A percentile compares a stretch with the other conserved stretches of the same genome.
Conservation (phyloP, 2,113 vertebrate genomes). For the Apteryx mantelli region DNA sequence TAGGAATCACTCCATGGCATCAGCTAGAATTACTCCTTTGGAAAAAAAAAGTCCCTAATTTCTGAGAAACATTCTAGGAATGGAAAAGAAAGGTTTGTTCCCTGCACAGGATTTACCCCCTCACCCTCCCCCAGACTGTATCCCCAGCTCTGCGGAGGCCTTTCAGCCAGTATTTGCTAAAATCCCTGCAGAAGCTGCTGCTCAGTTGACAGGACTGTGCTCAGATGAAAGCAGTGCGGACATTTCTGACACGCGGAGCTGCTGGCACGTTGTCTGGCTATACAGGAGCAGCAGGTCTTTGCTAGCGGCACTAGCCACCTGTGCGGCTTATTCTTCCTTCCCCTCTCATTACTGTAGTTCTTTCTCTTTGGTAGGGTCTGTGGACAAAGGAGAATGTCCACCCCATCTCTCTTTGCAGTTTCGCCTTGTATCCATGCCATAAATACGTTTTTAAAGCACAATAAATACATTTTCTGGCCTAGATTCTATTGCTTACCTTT, state of each 20-base stretch:
- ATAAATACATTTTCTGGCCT: background rate
- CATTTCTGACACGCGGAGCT: background rate
- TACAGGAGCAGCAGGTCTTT: background rate
- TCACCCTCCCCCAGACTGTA: background rate
- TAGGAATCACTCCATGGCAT: constrained; percentile 2
- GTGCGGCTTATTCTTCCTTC: background rate
- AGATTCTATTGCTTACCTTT: background rate
- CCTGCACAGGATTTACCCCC: background rate
- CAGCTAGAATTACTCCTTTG: constrained; percentile 31
- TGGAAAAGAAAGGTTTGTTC: background rate
- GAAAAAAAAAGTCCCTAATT: background rate
- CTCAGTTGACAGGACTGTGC: background rate
- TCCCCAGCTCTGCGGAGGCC: background rate
- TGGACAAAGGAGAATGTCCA: background rate
- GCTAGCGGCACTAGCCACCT: background rate
- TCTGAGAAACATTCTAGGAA: background rate
- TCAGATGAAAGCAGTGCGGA: background rate
- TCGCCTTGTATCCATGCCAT: background rate
- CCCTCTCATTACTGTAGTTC: background rate
- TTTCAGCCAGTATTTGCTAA: background rate
- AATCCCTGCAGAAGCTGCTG: background rate
- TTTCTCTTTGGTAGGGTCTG: background rate
- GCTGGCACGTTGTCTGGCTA: background rate
- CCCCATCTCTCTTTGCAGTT: background rate
- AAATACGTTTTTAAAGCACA: background rate